phyloP scores from a whole-genome alignment of 2,888 invertebrate genomes.

The Trichacis sp. region DNA sequence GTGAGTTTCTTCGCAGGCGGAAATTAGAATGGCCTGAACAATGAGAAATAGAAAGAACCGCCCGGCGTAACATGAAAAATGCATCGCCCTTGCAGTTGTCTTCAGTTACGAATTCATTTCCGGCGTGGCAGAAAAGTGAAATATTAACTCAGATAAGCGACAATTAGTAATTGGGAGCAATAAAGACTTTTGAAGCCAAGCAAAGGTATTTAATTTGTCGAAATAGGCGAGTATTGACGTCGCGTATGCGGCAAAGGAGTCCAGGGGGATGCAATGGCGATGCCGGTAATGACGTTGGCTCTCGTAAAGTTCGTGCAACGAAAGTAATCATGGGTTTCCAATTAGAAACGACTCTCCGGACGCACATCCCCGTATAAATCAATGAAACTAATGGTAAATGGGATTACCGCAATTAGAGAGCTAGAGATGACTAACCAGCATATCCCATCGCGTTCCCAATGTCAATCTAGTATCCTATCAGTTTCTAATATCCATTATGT shows the following conservation, averaged over 20 bases:
- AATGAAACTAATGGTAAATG: slow-evolving; percentile 20
- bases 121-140: background rate
- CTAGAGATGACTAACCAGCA: background rate
- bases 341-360: slow-evolving; percentile 12
- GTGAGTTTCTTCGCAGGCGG: background rate
- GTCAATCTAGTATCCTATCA: background rate
- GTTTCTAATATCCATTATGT: slow-evolving; percentile 2
- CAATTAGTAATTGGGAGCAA: background rate
- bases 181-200: slow-evolving; percentile 1
- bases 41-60: slow-evolving; percentile 1
- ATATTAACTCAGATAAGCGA: background rate
- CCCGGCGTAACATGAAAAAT: background rate
- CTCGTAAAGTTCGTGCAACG: slow-evolving; percentile 16
- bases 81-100: background rate
- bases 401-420: slow-evolving; percentile 11
- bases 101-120: background rate
- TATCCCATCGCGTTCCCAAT: background rate
- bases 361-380: slow-evolving; percentile 8
- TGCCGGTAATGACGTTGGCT: slow-evolving; percentile 22
- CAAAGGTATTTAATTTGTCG: slow-evolving; percentile 8
- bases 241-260: slow-evolving; percentile 7
- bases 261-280: slow-evolving; percentile 20
- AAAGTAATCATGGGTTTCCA: slow-evolving; percentile 15
- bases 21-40: background rate
- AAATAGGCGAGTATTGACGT: slow-evolving; percentile 12